These are phyloP conservation scores for Drosophila fuyamai DNA, from an alignment of 1,140 invertebrate species.

Conservation along the genomic window DNA sequence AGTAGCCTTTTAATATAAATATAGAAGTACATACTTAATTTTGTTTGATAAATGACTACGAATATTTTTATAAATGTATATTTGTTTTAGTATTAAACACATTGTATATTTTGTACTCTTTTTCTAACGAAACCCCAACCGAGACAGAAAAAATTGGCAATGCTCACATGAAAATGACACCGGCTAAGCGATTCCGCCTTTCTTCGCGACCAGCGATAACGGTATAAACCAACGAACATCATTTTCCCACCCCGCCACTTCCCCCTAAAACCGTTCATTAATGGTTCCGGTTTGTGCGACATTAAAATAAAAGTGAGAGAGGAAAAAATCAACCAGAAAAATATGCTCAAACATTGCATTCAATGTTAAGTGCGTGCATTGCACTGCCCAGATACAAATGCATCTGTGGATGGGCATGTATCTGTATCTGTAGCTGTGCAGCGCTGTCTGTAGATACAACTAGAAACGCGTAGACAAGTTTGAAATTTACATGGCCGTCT, in stretches of 20 bases:
- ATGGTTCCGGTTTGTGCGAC: conserved; percentile 66
- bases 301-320: conserved; percentile 62
- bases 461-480: conserved; percentile 57
- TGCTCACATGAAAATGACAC: conserved; percentile 30
- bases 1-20: background rate
- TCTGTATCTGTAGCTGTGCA: conserved; percentile 24
- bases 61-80: too few species aligned
- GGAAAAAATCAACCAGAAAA: conserved; percentile 38
- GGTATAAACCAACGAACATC: conserved; percentile 19
- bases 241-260: conserved; percentile 25
- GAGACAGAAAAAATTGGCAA: conserved; percentile 2
- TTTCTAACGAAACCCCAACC: background rate
- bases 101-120: background rate
- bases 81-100: background rate
- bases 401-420: conserved; percentile 32
- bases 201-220: conserved; percentile 38
- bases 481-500: conserved; percentile 20
- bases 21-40: background rate
- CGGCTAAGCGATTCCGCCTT: conserved; percentile 61
- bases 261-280: conserved; percentile 27
- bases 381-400: conserved; percentile 63
- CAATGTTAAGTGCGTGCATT: conserved; percentile 70
- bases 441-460: conserved; percentile 29
- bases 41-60: background rate
- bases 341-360: conserved; percentile 59